Percentiles rank a stretch among this genome's conserved stretches.
phyloP scores from a whole-genome alignment of 2,888 invertebrate genomes.

The Phragmatobia fuliginosa region DNA sequence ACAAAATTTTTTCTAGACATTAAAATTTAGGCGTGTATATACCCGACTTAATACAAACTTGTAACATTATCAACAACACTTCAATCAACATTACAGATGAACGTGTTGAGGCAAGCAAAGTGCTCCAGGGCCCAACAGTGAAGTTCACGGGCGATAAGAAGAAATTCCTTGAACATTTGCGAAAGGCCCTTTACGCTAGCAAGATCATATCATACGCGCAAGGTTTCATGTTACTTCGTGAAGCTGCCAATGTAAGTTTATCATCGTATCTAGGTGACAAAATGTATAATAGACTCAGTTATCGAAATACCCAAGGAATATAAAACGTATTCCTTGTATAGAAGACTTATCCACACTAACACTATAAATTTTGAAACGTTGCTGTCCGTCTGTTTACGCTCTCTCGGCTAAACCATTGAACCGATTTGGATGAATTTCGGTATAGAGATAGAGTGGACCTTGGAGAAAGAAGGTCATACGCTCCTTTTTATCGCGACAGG shows the following conservation, averaged over 20 bases:
- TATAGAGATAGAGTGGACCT: too few relatives aligned
- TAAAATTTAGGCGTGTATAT: too few relatives aligned
- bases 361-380: too few relatives aligned
- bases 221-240: constrained; percentile 97
- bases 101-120: constrained; percentile 92
- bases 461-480: too few relatives aligned
- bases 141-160: constrained; percentile 91
- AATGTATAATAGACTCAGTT: background rate
- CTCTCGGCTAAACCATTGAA: too few relatives aligned
- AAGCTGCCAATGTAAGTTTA: constrained; percentile 92
- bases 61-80: background rate
- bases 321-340: too few relatives aligned
- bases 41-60: background rate
- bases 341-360: too few relatives aligned
- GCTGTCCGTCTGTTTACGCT: too few relatives aligned
- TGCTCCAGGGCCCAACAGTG: constrained; percentile 89
- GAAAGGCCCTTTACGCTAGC: constrained; percentile 97
- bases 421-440: too few relatives aligned
- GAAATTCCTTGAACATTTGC: constrained; percentile 93
- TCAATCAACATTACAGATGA: constrained; percentile 83
- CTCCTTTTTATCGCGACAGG: too few relatives aligned
- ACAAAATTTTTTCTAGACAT: too few relatives aligned
- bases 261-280: too few relatives aligned
- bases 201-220: constrained; percentile 99
- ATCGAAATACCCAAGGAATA: background rate